Percentiles rank a stretch among this genome's conserved stretches.
Conservation (phyloP, 2,888 invertebrate genomes). For the Eupithecia exiguata region DNA sequence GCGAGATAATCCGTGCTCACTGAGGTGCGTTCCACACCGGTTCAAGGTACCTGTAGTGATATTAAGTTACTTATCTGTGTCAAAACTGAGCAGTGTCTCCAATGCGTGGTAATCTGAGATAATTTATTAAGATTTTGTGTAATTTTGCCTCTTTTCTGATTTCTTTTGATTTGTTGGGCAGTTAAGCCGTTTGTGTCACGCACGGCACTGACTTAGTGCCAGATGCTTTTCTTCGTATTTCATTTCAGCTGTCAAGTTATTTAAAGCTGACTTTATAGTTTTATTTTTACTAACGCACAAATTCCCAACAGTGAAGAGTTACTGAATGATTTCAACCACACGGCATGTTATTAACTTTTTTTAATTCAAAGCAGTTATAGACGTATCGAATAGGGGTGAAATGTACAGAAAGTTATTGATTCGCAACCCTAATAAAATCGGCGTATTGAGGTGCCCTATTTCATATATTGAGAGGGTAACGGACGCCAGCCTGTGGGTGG, state of each 20-base stretch:
- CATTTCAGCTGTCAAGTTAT: conserved; percentile 40
- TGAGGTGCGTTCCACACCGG: conserved; percentile 46
- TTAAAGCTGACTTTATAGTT: conserved; percentile 29
- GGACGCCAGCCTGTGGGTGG: conserved; percentile 60
- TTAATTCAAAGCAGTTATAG: conserved; percentile 54
- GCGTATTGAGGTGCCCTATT: conserved; percentile 71
- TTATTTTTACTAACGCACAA: background rate
- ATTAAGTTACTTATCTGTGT: conserved; percentile 43
- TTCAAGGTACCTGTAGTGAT: conserved; percentile 53
- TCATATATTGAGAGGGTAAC: conserved; percentile 70
- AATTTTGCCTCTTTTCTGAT: conserved; percentile 19
- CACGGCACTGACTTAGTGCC: conserved; percentile 28
- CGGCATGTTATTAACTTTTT: conserved; percentile 50
- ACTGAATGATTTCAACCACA: conserved; percentile 50
- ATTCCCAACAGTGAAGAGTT: conserved; percentile 5
- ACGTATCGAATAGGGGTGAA: conserved; percentile 62
- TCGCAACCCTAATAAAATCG: conserved; percentile 79
- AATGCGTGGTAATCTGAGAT: conserved; percentile 33
- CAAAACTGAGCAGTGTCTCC: conserved; percentile 43
- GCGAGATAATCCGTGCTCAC: conserved; percentile 39
- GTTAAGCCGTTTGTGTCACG: conserved; percentile 37
- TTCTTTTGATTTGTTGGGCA: conserved; percentile 13
- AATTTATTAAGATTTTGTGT: conserved; percentile 23
- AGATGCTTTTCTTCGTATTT: conserved; percentile 38
- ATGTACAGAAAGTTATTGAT: conserved; percentile 70